Conservation (phyloP, 2,113 vertebrate genomes). For the Polypterus senegalus region DNA sequence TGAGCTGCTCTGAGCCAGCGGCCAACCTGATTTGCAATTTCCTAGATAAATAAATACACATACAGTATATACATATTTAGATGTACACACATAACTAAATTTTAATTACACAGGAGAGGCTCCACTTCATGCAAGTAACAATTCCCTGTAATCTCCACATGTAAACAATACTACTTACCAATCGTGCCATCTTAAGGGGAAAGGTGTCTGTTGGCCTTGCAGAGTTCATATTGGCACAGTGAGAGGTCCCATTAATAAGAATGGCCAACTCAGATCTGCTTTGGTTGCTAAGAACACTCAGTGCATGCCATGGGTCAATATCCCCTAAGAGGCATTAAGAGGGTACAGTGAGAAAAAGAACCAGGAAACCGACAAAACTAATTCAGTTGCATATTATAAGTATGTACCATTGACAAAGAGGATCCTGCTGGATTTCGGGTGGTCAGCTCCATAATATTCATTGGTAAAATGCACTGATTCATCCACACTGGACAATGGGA, state of each 20-base stretch:
- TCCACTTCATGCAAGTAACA: neutral
- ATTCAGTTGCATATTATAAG: neutral
- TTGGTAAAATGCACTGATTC: conserved; percentile 56
- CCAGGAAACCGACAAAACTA: neutral
- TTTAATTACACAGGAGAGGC: neutral
- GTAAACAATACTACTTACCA: conserved; percentile 26
- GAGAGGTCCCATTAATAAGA: conserved; percentile 44
- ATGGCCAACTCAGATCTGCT: conserved; percentile 23
- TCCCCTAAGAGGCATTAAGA: conserved; percentile 29
- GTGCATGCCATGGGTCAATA: conserved; percentile 50
- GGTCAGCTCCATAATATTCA: conserved; percentile 53
- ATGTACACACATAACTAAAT: neutral
- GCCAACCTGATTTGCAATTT: conserved; percentile 36
- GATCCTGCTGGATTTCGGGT: conserved; percentile 34
- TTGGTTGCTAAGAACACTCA: conserved; percentile 40
- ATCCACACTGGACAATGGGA: conserved; percentile 39
- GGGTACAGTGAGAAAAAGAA: neutral
- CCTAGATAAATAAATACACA: conserved; percentile 21
- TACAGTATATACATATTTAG: neutral
- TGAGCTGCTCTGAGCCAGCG: conserved; percentile 42
- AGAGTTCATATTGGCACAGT: conserved; percentile 50
- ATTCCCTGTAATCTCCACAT: neutral
- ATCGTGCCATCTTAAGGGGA: conserved; percentile 36
- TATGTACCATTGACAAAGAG: conserved; percentile 57
- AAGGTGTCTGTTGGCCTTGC: conserved; percentile 21